Evolutionary conservation across 1,140 invertebrate species (phyloP).

Genomic region (Plutomurus gul): DNA sequence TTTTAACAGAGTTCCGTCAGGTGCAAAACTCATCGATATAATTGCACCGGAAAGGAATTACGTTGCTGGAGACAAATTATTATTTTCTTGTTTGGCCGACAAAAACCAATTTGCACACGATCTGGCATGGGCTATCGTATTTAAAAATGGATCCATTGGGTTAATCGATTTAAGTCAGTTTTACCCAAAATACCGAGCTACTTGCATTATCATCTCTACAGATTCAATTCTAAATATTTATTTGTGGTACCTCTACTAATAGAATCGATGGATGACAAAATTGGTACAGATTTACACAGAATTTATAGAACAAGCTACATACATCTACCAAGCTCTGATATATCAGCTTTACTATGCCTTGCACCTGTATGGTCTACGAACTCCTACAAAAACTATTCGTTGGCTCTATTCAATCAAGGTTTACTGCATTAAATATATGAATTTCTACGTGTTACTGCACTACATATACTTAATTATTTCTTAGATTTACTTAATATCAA

Average conservation of each 20-base stretch:
- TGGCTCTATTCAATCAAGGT: constrained; percentile 20
- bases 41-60: constrained; percentile 32
- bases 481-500: no score
- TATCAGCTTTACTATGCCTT: constrained; percentile 32
- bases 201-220: no score
- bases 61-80: constrained; percentile 30
- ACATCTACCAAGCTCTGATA: constrained; percentile 11
- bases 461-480: no score
- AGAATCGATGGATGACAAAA: neutral
- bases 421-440: neutral
- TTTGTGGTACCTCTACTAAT: neutral
- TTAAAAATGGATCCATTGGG: constrained; percentile 31
- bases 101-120: constrained; percentile 36
- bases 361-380: constrained; percentile 34
- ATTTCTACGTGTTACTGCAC: no score
- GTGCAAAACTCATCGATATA: neutral
- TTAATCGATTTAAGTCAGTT: no score
- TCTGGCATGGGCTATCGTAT: neutral
- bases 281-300: neutral
- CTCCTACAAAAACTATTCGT: constrained; percentile 26
- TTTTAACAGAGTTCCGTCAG: constrained; percentile 3
- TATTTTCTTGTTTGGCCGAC: constrained; percentile 36
- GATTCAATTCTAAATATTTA: no score
- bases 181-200: no score
- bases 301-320: constrained; percentile 35